These are phyloP conservation scores for Pangasius macronema DNA, from an alignment of 2,797 vertebrate genomes.

Conservation along the genomic window DNA sequence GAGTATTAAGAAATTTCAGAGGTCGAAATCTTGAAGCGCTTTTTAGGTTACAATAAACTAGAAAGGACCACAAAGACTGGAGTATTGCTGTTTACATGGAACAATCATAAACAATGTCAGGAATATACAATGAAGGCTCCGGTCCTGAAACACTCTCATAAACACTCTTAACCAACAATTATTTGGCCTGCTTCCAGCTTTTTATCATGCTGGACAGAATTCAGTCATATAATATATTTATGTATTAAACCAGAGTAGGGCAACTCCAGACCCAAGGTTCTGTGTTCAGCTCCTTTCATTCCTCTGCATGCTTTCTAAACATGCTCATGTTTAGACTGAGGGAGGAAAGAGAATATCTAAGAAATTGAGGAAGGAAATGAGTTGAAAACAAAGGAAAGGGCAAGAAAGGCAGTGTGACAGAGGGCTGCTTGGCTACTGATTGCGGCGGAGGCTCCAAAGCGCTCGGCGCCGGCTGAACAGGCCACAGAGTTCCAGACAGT, in stretches of 20 bases:
- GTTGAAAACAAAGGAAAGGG: constrained; percentile 80
- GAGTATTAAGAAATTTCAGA: too few relatives aligned
- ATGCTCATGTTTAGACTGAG: constrained; percentile 75
- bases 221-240: constrained; percentile 24
- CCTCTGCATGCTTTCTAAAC: constrained; percentile 67
- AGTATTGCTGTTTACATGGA: constrained; percentile 13
- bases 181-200: constrained; percentile 25
- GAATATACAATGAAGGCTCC: constrained; percentile 8
- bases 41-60: constrained; percentile 31
- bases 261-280: not conserved
- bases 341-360: constrained; percentile 69
- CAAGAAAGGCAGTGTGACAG: constrained; percentile 73
- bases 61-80: constrained; percentile 22
- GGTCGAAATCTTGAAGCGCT: not conserved
- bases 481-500: constrained; percentile 56
- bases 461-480: constrained; percentile 51
- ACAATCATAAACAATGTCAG: constrained; percentile 40
- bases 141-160: constrained; percentile 25
- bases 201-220: constrained; percentile 23
- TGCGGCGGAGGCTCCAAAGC: constrained; percentile 47
- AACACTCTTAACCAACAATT: constrained; percentile 42
- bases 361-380: constrained; percentile 80
- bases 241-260: constrained; percentile 17
- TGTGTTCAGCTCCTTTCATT: constrained; percentile 26
- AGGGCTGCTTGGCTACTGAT: constrained; percentile 63